Evolutionary conservation across 2,113 vertebrate species (phyloP).

Genomic region (Atlantisia rogersi): DNA sequence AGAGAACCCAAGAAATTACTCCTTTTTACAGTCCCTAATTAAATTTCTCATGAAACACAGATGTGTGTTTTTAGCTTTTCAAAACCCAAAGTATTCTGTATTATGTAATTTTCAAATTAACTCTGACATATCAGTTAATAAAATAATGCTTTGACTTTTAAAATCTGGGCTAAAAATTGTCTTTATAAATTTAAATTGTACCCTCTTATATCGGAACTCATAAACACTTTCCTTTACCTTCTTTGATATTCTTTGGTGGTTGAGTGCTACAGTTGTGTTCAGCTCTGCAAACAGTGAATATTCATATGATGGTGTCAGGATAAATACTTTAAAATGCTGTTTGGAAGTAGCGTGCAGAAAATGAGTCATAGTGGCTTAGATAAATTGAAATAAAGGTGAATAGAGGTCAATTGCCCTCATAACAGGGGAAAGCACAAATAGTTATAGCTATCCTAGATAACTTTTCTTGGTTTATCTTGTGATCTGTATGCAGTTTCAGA

Average conservation of each 20-base stretch:
- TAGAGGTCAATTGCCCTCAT: neutral
- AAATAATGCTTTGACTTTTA: neutral
- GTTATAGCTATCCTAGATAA: neutral
- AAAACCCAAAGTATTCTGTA: neutral
- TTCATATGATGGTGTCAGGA: neutral
- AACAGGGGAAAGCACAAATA: neutral
- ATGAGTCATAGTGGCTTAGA: neutral
- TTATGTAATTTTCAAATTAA: neutral
- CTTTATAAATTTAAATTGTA: neutral
- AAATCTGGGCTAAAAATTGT: neutral
- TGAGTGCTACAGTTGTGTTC: neutral
- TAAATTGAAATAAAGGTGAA: neutral
- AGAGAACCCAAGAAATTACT: neutral
- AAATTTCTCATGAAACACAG: neutral
- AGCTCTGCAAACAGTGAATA: neutral
- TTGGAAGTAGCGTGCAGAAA: neutral
- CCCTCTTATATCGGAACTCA: neutral
- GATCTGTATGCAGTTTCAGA: neutral
- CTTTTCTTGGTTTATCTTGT: neutral
- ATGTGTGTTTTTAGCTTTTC: neutral
- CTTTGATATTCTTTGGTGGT: neutral
- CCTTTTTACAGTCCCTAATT: neutral
- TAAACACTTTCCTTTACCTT: neutral
- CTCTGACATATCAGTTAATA: neutral
- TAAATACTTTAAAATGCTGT: neutral